These are phyloP conservation scores for Eulacestoma nigropectus DNA, from an alignment of 2,113 vertebrate species.

Conservation along the genomic window DNA sequence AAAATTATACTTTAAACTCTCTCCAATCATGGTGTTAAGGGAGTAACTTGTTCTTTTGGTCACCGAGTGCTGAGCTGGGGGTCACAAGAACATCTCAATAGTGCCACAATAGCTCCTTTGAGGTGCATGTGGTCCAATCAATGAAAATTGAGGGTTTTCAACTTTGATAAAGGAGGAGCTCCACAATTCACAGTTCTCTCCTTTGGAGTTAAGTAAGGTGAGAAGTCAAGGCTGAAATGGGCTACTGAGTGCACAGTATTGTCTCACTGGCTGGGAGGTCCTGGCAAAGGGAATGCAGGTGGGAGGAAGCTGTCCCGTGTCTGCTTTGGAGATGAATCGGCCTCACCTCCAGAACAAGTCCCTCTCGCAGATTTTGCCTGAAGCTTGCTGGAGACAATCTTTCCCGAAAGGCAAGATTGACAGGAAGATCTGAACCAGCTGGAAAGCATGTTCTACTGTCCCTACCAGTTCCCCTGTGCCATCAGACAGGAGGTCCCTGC, in stretches of 20 bases:
- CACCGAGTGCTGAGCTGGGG: neutral
- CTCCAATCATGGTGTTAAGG: neutral
- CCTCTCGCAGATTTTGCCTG: neutral
- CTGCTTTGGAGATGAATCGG: neutral
- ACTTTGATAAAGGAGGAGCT: neutral
- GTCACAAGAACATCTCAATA: neutral
- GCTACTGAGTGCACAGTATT: neutral
- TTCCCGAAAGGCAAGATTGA: slow-evolving; percentile 47
- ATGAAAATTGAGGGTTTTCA: rapidly evolving
- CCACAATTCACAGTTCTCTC: neutral
- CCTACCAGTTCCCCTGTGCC: neutral
- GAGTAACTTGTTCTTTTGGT: neutral
- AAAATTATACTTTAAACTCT: neutral
- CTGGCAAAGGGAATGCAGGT: neutral
- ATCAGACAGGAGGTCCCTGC: neutral
- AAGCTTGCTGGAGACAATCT: neutral
- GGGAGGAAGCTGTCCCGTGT: neutral
- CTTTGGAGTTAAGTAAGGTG: neutral
- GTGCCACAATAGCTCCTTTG: neutral
- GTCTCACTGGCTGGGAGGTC: neutral
- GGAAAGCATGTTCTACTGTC: neutral
- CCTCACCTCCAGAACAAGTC: neutral
- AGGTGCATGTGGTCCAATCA: neutral
- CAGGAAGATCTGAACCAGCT: slow-evolving; percentile 6
- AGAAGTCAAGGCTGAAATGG: neutral